phyloP scores from a whole-genome alignment of 2,797 vertebrate species.

The Huso huso region DNA sequence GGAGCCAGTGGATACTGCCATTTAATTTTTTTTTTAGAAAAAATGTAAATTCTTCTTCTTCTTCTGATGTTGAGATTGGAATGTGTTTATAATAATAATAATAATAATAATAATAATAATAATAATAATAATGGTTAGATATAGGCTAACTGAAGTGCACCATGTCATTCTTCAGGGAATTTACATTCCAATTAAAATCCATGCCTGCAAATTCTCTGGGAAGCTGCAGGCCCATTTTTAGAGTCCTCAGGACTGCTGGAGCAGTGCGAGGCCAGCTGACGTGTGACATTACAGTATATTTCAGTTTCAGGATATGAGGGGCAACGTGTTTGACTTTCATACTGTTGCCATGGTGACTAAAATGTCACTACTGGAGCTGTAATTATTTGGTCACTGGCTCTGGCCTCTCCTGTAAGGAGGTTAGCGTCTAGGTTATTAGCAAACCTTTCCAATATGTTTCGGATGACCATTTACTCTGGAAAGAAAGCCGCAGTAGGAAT shows the following conservation, averaged over 20 bases:
- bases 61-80: too few relatives aligned
- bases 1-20: too few relatives aligned
- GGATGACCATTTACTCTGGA: neutral
- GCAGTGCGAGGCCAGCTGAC: neutral
- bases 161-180: too few relatives aligned
- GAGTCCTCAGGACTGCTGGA: neutral
- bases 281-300: neutral
- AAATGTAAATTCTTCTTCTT: too few relatives aligned
- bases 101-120: too few relatives aligned
- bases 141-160: too few relatives aligned
- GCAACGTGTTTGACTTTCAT: constrained; percentile 25
- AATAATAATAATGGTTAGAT: too few relatives aligned
- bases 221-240: constrained; percentile 34
- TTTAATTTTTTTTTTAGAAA: too few relatives aligned
- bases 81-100: too few relatives aligned
- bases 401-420: constrained; percentile 12
- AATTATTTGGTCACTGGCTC: constrained; percentile 16
- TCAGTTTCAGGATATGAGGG: neutral
- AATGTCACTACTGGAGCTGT: constrained; percentile 27
- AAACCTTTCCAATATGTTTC: constrained; percentile 3
- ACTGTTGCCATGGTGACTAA: constrained; percentile 48
- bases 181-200: constrained; percentile 25
- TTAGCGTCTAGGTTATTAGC: constrained; percentile 5
- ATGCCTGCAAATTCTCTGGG: constrained; percentile 30
- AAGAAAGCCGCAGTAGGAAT: too few relatives aligned